These are phyloP conservation scores for Syngnathoides biaculeatus DNA, from an alignment of 2,113 vertebrate genomes.

Conservation along the genomic window DNA sequence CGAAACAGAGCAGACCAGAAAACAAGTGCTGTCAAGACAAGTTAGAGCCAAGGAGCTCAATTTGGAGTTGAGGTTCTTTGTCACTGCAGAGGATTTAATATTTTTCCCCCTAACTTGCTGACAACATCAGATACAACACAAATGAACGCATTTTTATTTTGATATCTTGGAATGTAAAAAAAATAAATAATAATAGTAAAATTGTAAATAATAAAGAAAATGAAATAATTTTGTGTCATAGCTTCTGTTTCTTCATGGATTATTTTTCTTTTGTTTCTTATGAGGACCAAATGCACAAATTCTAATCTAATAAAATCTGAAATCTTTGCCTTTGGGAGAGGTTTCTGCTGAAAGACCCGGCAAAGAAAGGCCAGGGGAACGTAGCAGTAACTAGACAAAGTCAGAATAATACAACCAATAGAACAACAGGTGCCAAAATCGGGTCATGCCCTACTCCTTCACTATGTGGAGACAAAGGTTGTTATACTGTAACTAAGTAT, in stretches of 20 bases:
- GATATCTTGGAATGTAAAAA: not conserved
- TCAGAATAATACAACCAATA: not conserved
- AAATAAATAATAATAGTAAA: too few relatives aligned
- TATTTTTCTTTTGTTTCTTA: not conserved
- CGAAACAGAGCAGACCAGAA: not conserved
- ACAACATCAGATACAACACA: not conserved
- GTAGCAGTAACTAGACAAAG: not conserved
- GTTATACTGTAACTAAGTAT: not conserved
- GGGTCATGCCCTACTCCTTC: not conserved
- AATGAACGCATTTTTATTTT: not conserved
- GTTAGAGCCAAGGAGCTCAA: not conserved
- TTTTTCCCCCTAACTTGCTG: not conserved
- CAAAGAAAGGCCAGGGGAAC: not conserved
- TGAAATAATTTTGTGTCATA: not conserved
- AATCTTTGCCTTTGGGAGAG: not conserved
- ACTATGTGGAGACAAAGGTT: not conserved
- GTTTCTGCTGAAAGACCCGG: not conserved
- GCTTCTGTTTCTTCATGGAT: not conserved
- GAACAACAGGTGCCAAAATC: not conserved
- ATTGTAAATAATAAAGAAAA: too few relatives aligned
- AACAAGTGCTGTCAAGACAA: not conserved
- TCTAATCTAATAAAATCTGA: not conserved
- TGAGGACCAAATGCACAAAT: not conserved
- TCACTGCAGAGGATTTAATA: not conserved
- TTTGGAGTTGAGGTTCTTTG: not conserved